Percentiles rank a stretch among this genome's conserved stretches.
These are phyloP conservation scores for Nannoperca australis DNA, from an alignment of 2,797 vertebrate genomes.

Conservation along the genomic window DNA sequence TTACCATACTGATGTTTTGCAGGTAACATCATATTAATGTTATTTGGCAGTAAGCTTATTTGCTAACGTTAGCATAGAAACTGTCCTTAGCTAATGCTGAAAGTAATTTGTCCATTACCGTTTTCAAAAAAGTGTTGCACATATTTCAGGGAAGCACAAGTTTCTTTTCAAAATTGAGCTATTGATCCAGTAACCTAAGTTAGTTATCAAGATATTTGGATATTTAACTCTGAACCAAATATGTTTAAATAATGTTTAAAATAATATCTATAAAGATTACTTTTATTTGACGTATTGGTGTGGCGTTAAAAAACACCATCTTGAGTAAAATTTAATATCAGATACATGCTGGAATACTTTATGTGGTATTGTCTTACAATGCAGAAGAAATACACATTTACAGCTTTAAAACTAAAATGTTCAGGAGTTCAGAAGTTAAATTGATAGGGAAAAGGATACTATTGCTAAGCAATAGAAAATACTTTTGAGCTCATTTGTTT, in stretches of 20 bases:
- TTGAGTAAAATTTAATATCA: background rate
- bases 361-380: background rate
- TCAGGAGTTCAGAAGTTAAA: background rate
- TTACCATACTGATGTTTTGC: too few species aligned
- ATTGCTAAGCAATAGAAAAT: background rate
- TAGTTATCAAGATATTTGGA: background rate
- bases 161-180: too few species aligned
- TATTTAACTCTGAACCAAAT: background rate
- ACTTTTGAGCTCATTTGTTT: constrained; percentile 24
- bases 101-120: background rate
- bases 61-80: background rate
- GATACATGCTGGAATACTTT: background rate
- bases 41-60: too few species aligned
- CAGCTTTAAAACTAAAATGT: background rate
- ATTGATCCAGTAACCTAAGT: too few species aligned
- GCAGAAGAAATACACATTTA: background rate
- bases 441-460: background rate
- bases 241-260: too few species aligned
- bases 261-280: background rate
- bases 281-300: background rate
- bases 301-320: background rate
- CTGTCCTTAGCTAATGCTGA: background rate
- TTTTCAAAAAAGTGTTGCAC: background rate
- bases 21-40: background rate
- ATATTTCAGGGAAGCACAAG: too few species aligned